Base-by-base conservation (phyloP, 2,888 invertebrate species). In the Petrolisthes manimaculis region DNA sequence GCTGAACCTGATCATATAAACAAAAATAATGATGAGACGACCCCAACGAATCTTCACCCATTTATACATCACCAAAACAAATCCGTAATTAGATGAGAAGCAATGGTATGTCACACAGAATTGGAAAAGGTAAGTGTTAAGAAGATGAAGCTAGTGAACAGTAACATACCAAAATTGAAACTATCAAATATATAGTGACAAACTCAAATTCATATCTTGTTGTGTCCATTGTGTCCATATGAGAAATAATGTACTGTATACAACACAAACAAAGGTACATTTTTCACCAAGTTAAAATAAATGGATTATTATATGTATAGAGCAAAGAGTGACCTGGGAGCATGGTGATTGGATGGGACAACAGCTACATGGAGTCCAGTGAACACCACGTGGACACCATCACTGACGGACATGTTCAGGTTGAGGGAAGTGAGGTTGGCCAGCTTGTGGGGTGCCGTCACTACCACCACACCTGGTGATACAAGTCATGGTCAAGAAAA, bases 321-420 rank as follows among this genome's bases (percentile, higher is more conserved):
- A 74, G n/a, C 74, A 61, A 71, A 24, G 56, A 18, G 83, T 88
- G 53, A 91, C 91, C 82, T 79, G 5, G 91, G 91, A 3, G 89
- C 37, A 74, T 86, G 78, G 61, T 86, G 84, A 93, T 98, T 98
- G n/a, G 96, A 96, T 93, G 98, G 98, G 84, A 96, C 94, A 80
- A 98, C 95, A 92, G 95, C 94, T 89, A 98, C 94, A 56, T 94
- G 94, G 53, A 98, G 95, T 92, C 94, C 94, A 2, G 97, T 95
- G 92, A 94, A 95, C 91, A 97, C 96, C 56, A 97, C 96, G 93
- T 96, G 97, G 93, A 96, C 96, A 75, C 97, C 97, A 94, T 99
- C 99, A 51, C 97, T 97, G 85, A 97, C 98, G 89, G 97, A 95
- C 21, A 99, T 95, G 91, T 95, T 95, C 14, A 99, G 94, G 91